Conservation (phyloP, 2,113 vertebrate species). For the Myotis yumanensis region DNA sequence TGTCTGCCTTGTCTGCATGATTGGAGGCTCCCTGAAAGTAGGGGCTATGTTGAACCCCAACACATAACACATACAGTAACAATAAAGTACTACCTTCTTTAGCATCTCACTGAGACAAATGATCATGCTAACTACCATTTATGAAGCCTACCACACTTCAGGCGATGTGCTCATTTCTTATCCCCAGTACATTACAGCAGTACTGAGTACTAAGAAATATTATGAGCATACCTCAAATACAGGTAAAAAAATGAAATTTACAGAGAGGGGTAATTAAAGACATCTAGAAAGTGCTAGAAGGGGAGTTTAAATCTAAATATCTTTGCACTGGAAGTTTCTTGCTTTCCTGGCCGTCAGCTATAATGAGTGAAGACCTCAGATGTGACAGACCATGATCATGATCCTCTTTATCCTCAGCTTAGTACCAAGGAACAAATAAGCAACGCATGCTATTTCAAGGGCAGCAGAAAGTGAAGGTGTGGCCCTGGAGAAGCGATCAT, state of each 20-base stretch:
- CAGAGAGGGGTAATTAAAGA: neutral
- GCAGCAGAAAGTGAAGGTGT: neutral
- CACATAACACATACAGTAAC: neutral
- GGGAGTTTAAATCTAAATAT: neutral
- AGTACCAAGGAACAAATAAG: neutral
- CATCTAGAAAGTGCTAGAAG: neutral
- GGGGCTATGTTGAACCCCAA: neutral
- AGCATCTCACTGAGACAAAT: neutral
- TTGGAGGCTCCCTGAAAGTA: neutral
- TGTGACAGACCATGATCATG: neutral
- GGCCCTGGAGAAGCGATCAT: neutral
- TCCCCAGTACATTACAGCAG: neutral
- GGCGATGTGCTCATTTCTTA: neutral
- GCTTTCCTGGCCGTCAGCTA: neutral
- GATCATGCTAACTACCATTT: neutral
- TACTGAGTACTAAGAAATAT: neutral
- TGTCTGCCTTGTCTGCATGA: neutral
- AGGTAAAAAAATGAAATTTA: neutral
- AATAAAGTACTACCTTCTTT: neutral
- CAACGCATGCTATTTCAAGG: neutral
- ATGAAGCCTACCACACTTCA: neutral
- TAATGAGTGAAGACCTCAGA: neutral
- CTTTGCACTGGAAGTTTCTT: neutral
- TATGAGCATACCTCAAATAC: neutral
- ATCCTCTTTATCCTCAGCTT: neutral